Percentiles rank a stretch among this genome's conserved stretches.
These are phyloP conservation scores for Regulus satrapa DNA, from an alignment of 2,113 vertebrate species.

Conservation along the genomic window DNA sequence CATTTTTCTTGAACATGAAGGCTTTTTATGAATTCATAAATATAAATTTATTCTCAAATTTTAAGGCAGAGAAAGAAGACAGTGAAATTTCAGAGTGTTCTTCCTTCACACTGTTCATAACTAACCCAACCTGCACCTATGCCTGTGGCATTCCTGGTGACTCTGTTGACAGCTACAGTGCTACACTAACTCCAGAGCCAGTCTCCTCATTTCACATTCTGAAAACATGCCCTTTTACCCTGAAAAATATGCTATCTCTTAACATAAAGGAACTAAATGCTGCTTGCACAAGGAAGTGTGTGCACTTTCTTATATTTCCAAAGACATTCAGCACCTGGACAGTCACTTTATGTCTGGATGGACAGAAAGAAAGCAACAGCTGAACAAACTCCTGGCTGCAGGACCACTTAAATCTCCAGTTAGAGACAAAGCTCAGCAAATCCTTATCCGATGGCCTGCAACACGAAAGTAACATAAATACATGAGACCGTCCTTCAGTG, in stretches of 20 bases:
- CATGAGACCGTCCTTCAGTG: background rate
- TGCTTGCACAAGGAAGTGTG: background rate
- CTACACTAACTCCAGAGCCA: background rate
- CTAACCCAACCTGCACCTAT: background rate
- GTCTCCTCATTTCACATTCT: background rate
- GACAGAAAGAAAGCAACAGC: background rate
- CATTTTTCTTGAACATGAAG: background rate
- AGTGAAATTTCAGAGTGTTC: background rate
- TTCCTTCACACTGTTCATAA: background rate
- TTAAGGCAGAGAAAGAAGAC: background rate
- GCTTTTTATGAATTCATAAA: background rate
- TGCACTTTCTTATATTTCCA: background rate
- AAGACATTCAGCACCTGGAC: background rate
- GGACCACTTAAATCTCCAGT: background rate
- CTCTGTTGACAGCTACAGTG: constrained; percentile 2
- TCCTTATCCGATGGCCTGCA: background rate
- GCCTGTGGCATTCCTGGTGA: background rate
- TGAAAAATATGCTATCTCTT: constrained; percentile 39
- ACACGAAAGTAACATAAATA: background rate
- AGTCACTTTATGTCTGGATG: background rate
- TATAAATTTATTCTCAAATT: background rate
- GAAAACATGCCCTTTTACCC: background rate
- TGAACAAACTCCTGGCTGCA: background rate
- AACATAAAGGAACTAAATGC: background rate
- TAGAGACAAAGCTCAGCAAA: background rate